A percentile compares a stretch with the other conserved stretches of the same genome.
These are phyloP conservation scores for Tachystola acroxantha DNA, from an alignment of 2,888 invertebrate genomes.

Conservation along the genomic window DNA sequence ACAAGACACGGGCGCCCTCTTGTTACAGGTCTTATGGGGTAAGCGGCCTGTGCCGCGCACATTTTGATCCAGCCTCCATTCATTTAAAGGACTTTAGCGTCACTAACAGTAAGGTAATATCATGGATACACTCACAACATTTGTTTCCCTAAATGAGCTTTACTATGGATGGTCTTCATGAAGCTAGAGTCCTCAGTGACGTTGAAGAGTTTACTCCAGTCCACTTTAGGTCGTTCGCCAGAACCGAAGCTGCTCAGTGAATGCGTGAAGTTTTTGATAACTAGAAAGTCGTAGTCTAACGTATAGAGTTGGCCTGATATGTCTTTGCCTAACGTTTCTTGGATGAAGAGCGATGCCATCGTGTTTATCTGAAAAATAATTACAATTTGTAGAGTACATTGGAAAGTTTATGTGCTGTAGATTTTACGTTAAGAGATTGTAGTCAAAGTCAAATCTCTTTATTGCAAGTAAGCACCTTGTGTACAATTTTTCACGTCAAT, in stretches of 20 bases:
- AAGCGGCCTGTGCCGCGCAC: too few species aligned
- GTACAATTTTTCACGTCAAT: too few species aligned
- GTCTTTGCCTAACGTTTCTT: conserved; percentile 65
- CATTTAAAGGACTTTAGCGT: too few species aligned
- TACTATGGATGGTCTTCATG: conserved; percentile 37
- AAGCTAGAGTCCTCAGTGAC: conserved; percentile 39
- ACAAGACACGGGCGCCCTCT: too few species aligned
- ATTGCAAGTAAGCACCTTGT: too few species aligned
- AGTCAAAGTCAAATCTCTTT: too few species aligned
- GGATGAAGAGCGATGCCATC: conserved; percentile 62
- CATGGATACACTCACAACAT: conserved; percentile 70
- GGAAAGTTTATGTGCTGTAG: too few species aligned
- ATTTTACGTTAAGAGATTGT: too few species aligned
- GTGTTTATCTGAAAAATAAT: conserved; percentile 49
- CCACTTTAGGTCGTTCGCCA: conserved; percentile 15
- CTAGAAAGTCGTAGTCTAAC: conserved; percentile 49
- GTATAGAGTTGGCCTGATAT: conserved; percentile 50
- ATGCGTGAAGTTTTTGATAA: conserved; percentile 47
- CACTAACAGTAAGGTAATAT: too few species aligned
- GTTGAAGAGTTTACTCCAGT: conserved; percentile 47
- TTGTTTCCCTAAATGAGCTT: conserved; percentile 46
- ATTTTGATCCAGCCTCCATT: too few species aligned
- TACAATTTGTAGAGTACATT: too few species aligned
- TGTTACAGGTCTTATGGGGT: too few species aligned
- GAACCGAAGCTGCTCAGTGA: conserved; percentile 31